Percentiles rank a stretch among this genome's conserved stretches.
Evolutionary conservation across 64 coral and sea anemone species (phyloP).

Genomic region (Hydrozoanthus tunicans): DNA sequence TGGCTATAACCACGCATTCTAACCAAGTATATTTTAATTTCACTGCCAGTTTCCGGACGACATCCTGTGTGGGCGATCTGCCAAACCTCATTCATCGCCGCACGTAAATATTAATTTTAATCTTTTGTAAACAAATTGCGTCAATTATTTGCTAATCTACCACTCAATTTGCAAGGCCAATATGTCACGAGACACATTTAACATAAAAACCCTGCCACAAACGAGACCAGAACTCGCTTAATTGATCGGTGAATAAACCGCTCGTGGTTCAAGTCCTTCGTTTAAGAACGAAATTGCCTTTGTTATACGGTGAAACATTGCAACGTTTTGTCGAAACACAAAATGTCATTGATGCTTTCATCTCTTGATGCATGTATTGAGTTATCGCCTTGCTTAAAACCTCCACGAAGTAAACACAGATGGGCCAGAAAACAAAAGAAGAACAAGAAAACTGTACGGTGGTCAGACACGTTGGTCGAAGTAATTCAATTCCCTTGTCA

Average conservation of each 20-base stretch:
- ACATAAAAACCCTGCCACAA: neutral
- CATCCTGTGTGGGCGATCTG: neutral
- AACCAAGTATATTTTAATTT: neutral
- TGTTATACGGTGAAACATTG: neutral
- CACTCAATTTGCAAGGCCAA: neutral
- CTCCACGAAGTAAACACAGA: neutral
- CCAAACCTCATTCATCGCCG: neutral
- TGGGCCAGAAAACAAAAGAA: conserved; percentile 26
- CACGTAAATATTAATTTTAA: neutral
- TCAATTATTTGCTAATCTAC: neutral
- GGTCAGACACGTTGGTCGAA: conserved; percentile 29
- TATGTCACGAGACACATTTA: neutral
- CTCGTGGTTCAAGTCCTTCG: neutral
- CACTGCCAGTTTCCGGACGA: neutral
- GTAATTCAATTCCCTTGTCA: neutral
- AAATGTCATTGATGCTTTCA: neutral
- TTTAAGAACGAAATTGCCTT: neutral
- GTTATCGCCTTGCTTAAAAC: neutral
- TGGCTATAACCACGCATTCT: neutral
- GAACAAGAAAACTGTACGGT: conserved; percentile 31
- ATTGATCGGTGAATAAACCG: neutral
- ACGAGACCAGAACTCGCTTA: neutral
- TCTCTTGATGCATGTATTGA: neutral
- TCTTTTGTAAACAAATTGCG: neutral
- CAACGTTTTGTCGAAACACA: neutral